Conservation (phyloP, 2,797 vertebrate species). For the Myiotriccus ornatus region DNA sequence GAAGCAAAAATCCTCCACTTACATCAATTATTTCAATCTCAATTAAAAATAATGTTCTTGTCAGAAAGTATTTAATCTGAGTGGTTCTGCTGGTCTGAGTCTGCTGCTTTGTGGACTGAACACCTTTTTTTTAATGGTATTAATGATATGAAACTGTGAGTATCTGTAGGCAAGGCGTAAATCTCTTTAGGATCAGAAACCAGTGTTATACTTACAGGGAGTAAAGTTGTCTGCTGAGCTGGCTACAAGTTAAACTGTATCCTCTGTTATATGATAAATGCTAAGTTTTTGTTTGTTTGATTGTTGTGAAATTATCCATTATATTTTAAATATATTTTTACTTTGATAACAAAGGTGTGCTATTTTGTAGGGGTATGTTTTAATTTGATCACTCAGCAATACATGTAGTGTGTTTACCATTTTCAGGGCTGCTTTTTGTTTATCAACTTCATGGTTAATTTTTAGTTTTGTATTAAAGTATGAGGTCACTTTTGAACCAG, state of each 20-base stretch:
- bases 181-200: neutral
- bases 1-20: neutral
- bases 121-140: neutral
- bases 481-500: neutral
- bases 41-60: neutral
- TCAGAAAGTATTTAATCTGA: neutral
- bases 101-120: neutral
- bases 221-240: neutral
- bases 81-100: neutral
- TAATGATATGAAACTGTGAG: neutral
- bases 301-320: neutral
- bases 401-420: neutral
- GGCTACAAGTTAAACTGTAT: neutral
- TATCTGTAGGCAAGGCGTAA: neutral
- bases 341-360: neutral
- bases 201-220: neutral
- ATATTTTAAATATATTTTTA: neutral
- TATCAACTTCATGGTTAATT: neutral
- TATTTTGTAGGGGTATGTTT: neutral
- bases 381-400: neutral
- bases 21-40: slow-evolving; percentile 10
- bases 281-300: neutral
- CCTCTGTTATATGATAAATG: neutral
- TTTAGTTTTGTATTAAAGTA: neutral
- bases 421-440: neutral